Evolutionary conservation across 2,113 vertebrate genomes (phyloP), one percentile per base, ranked within the genome.

Genomic region (Polypterus senegalus): DNA sequence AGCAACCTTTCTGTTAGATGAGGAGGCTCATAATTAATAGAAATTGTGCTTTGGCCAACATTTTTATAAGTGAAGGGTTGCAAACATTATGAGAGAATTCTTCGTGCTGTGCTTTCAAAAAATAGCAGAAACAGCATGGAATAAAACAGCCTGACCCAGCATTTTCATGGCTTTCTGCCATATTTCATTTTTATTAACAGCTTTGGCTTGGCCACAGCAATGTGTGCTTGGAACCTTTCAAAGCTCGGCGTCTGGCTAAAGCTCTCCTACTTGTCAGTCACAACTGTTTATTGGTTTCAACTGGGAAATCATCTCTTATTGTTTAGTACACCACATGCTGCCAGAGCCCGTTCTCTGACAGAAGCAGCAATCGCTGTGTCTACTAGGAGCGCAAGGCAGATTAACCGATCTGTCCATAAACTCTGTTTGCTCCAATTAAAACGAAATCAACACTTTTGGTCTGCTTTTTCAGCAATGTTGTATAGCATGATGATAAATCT

Each of bases 11-110:
- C 47, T 49, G 54, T 58, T 62, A 60, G 44, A 52, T 48, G 6
- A 69, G 56, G 43, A 57, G 71, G 67, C 73, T 71, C 72, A 61
- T 70, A 68, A 65, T 64, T 63, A 65, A 72, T 72, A 71, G 66
- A 64, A 10, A 48, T 69, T 74, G 63, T 72, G 71, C 72, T 67
- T 80, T 70, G 77, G 49, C 45, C 49, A 61, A 53, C 47, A 10
- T 49, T 51, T 11, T 72, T 66, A 61, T 45, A 47, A 59, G 52
- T 70, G 52, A 8, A 62, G 46, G 57, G 54, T 61, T 46, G 52
- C 46, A 58, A 11, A 46, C 0, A n/a, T 65, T 57, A 47, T 48
- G 43, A 27, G 9, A 51, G 43, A 61, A 58, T 48, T 57, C 10
- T 46, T 7, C 44, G 4, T 11, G 9, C 52, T 58, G 47, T 46